Conservation (phyloP, 2,113 vertebrate genomes). For the Elgaria multicarinata region DNA sequence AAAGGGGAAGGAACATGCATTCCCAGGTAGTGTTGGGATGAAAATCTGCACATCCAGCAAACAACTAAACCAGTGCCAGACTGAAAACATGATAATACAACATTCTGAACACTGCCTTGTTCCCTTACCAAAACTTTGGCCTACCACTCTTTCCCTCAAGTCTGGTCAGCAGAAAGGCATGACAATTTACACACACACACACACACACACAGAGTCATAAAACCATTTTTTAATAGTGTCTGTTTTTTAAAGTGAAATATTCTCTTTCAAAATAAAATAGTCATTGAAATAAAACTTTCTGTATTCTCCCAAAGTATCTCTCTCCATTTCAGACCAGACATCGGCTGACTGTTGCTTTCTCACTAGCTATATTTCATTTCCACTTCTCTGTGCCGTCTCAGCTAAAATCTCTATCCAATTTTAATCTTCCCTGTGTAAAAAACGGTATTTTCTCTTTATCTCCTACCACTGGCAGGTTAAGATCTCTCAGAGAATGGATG, state of each 20-base stretch:
- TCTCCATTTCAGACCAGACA: background rate
- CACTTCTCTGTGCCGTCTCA: background rate
- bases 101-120: no score
- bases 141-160: background rate
- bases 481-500: conserved; percentile 8
- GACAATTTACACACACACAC: conserved; percentile 12
- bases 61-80: background rate
- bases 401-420: conserved; percentile 27
- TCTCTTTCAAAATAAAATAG: background rate
- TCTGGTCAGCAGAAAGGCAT: background rate
- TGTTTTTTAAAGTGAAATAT: background rate
- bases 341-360: background rate
- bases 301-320: background rate
- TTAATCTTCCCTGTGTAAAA: background rate
- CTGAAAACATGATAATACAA: background rate
- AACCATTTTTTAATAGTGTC: conserved; percentile 1
- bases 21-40: no score
- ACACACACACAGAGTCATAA: background rate
- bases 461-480: background rate
- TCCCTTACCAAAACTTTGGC: background rate
- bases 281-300: background rate
- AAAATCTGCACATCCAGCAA: background rate
- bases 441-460: conserved; percentile 36
- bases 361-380: conserved; percentile 23
- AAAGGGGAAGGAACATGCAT: no score